Evolutionary conservation across 2,888 invertebrate genomes (phyloP).

Genomic region (Nineta flava): DNA sequence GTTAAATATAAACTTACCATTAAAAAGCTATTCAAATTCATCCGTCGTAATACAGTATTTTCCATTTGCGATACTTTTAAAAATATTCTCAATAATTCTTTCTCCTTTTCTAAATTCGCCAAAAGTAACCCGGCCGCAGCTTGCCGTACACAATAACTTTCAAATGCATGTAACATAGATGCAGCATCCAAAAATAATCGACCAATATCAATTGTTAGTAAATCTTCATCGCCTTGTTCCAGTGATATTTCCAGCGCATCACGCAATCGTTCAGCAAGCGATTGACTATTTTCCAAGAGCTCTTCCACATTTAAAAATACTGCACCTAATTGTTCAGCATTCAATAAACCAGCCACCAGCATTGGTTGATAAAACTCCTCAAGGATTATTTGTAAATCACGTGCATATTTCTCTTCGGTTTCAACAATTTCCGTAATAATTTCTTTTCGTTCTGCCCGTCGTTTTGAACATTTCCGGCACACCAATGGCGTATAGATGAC

Average conservation of each 20-base stretch:
- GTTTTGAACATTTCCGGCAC: constrained; percentile 78
- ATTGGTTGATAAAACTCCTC: constrained; percentile 90
- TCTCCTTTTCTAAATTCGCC: constrained; percentile 85
- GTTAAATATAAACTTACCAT: constrained; percentile 58
- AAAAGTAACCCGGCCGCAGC: constrained; percentile 75
- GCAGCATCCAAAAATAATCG: constrained; percentile 80
- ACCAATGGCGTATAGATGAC: constrained; percentile 61
- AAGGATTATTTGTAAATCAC: constrained; percentile 80
- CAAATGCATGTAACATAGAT: constrained; percentile 87
- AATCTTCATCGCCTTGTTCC: constrained; percentile 69
- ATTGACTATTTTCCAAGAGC: constrained; percentile 72
- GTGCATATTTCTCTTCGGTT: constrained; percentile 89
- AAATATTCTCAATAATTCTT: constrained; percentile 85
- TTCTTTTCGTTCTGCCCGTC: constrained; percentile 80
- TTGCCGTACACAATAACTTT: constrained; percentile 88
- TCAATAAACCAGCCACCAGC: constrained; percentile 78
- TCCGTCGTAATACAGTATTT: constrained; percentile 77
- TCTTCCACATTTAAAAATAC: constrained; percentile 91
- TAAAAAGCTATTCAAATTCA: constrained; percentile 95
- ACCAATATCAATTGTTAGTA: constrained; percentile 78
- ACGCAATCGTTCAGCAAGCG: constrained; percentile 70
- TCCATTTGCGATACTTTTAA: constrained; percentile 94
- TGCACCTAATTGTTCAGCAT: constrained; percentile 77
- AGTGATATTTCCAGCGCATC: constrained; percentile 73
- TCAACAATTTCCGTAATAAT: constrained; percentile 91